These are phyloP conservation scores for Lindbergichthys nudifrons DNA, from an alignment of 2,797 vertebrate species.

Conservation along the genomic window DNA sequence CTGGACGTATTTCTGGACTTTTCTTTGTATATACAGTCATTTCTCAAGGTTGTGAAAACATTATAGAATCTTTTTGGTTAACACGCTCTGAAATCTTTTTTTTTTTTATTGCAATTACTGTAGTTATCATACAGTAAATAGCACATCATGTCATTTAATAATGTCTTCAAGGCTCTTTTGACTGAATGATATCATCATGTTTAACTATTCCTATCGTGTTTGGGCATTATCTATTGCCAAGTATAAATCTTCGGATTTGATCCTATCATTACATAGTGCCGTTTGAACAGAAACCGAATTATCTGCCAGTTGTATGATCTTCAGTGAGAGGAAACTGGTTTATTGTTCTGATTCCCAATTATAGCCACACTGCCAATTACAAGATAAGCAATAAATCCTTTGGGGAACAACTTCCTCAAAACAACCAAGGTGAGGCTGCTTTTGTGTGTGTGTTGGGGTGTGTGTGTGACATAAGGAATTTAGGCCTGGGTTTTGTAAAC, in stretches of 20 bases:
- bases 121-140: constrained; percentile 36
- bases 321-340: constrained; percentile 47
- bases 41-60: constrained; percentile 78
- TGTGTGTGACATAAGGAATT: constrained; percentile 47
- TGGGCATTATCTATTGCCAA: constrained; percentile 25
- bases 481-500: constrained; percentile 71
- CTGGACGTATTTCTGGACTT: constrained; percentile 71
- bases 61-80: constrained; percentile 55
- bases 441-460: constrained; percentile 5
- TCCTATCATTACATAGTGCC: constrained; percentile 16
- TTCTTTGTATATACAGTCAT: constrained; percentile 72
- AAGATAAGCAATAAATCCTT: constrained; percentile 65
- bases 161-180: constrained; percentile 44
- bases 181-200: constrained; percentile 53
- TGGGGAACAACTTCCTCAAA: constrained; percentile 56
- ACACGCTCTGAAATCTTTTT: constrained; percentile 42
- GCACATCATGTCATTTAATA: constrained; percentile 59
- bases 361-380: constrained; percentile 50
- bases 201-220: constrained; percentile 35
- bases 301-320: constrained; percentile 36
- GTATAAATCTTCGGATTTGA: constrained; percentile 41
- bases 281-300: constrained; percentile 22
- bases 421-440: constrained; percentile 44
- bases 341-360: constrained; percentile 62
- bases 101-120: constrained; percentile 57